Conservation (phyloP, 2,113 vertebrate genomes). For the Callocephalon fimbriatum region DNA sequence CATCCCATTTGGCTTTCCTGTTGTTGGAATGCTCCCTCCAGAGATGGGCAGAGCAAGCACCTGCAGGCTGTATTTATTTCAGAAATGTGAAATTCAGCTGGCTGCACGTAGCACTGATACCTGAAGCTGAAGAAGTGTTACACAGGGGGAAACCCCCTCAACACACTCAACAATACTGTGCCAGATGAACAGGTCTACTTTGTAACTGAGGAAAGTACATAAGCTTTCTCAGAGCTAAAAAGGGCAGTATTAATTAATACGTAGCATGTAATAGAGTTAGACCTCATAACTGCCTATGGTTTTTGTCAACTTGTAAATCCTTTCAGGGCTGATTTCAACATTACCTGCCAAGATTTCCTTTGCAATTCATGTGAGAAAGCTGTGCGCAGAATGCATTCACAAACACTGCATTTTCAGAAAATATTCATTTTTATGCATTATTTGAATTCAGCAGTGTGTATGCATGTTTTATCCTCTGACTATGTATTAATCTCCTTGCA, state of each 20-base stretch:
- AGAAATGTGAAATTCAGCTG: neutral
- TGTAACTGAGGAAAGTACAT: neutral
- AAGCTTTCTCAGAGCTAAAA: neutral
- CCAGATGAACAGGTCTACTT: neutral
- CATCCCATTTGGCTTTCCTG: neutral
- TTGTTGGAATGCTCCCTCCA: neutral
- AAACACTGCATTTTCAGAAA: constrained; percentile 24
- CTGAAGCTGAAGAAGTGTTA: neutral
- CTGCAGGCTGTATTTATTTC: neutral
- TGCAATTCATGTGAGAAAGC: neutral
- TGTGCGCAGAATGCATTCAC: neutral
- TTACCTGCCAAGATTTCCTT: neutral
- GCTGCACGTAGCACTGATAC: neutral
- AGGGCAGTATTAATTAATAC: neutral
- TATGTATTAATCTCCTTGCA: neutral
- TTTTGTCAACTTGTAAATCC: neutral
- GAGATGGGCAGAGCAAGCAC: neutral
- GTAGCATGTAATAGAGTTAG: neutral
- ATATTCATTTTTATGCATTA: neutral
- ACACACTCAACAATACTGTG: neutral
- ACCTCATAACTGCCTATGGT: rapidly evolving
- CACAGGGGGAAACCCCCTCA: rapidly evolving
- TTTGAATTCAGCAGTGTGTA: neutral
- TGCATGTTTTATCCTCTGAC: neutral
- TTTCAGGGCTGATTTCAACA: neutral